Evolutionary conservation across 1,140 invertebrate species (phyloP), one percentile per base, ranked within the genome.

Genomic region (Diabrotica virgifera): DNA sequence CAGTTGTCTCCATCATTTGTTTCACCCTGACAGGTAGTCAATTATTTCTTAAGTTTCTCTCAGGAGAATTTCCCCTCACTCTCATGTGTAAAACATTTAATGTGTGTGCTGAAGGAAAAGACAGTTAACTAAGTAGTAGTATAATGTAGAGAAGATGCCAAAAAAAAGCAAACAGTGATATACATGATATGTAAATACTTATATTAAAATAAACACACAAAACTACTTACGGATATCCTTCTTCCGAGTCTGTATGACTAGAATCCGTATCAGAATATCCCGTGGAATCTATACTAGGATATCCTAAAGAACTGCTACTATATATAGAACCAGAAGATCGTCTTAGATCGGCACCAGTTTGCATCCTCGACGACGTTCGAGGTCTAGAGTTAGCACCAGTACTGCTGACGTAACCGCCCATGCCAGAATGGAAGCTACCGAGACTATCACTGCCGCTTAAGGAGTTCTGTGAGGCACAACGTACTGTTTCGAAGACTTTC

Each of bases 401-500:
- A 77, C 80, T 65, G 78, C 82, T 67, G 76, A 82, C 66, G 77
- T 82, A 81, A 79, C 77, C 78, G 24, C 74, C 75, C 50, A 77
- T 71, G 24, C 74, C 72, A 6, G 74, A 75, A 60, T 74, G 74
- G 53, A 76, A 56, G 61, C 76, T 77, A 14, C 74, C 66, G 71
- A 78, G 46, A 64, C 82, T 79, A 8, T 79, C 78, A 6, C 68
- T 63, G 57, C 78, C 78, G 59, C 72, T 74, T 8, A 78, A 61
- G 11, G 88, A 86, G 72, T 83, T 85, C 54, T 87, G 84, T 8
- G 87, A 88, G 12, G 88, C 90, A 74, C 87, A 92, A 57, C 89
- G 84, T 37, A 93, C 91, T 5, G 91, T 94, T 71, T 93, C 91
- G 75, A 94, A 94, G 54, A 87, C 92, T 76, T 89, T 90, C 69